Base-by-base conservation (phyloP, 1,140 invertebrate genomes). In the Neodiprion pinetum region DNA sequence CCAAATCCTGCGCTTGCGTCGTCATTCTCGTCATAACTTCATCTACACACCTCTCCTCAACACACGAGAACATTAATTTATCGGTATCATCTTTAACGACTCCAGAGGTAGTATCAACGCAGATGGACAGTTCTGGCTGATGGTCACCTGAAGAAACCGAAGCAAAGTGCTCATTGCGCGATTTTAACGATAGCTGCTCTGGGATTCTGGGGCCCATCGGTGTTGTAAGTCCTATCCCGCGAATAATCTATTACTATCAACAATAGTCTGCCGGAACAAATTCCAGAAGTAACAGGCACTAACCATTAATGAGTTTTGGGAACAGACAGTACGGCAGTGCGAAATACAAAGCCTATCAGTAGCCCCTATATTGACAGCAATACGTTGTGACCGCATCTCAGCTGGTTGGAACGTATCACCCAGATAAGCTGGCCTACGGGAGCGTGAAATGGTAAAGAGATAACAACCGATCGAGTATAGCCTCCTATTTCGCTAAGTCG, bases 21-120 rank as follows among this genome's bases (percentile, higher is more conserved):
- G 28, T 40, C n/a, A 68, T 68, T 68, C 67, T 68, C n/a, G 67
- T 21, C 67, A 21, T 68, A 9, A 17, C 67, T 11, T 68, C 17
- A 68, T 68, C 67, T 40, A 68, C 67, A 21, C 17, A 21, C 67
- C 17, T 68, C n/a, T 9, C n/a, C 9, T 68, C 67, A 1, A 68
- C 67, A 68, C 28, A 11, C 67, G 67, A 68, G 67, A 68, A 68
- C 17, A 1, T 21, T 9, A 68, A 68, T 21, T 68, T 9, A 11
- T 14, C 28, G 1, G 67, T 17, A 21, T 68, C 67, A 21, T 10
- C 67, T 11, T 53, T 1, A 53, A n/a, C 50, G n/a, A n/a, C 50
- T 11, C 10, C 50, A 53, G 50, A n/a, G n/a, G 10, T 14, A n/a
- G n/a, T 14, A n/a, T 53, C 50, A n/a, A 53, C n/a, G 50, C 50